phyloP scores from a whole-genome alignment of 2,797 vertebrate species.

The Setipinna tenuifilis region DNA sequence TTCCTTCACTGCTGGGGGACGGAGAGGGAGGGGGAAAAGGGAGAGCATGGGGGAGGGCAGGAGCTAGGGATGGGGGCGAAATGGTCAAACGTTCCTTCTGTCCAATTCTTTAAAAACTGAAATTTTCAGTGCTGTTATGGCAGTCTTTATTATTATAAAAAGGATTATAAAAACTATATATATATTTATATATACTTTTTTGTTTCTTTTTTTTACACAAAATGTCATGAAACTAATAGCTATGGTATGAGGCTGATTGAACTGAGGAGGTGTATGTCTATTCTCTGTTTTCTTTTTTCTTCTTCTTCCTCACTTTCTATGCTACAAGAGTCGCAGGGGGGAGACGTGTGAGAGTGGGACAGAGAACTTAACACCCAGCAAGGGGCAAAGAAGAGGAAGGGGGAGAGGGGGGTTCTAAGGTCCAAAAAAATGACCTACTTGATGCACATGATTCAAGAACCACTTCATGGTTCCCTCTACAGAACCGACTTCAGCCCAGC shows the following conservation, averaged over 20 bases:
- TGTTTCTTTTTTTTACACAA: constrained; percentile 81
- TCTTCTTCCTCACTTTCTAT: constrained; percentile 60
- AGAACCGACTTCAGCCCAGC: constrained; percentile 79
- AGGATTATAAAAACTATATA: constrained; percentile 98
- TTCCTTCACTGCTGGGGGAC: not conserved
- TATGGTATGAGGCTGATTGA: constrained; percentile 72
- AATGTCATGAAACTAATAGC: constrained; percentile 83
- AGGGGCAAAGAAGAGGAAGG: no score
- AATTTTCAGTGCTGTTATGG: constrained; percentile 81
- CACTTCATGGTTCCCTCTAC: constrained; percentile 80
- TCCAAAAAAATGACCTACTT: constrained; percentile 61
- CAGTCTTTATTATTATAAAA: constrained; percentile 91
- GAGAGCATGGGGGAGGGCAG: not conserved
- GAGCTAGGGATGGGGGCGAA: constrained; percentile 70
- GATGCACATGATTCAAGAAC: constrained; percentile 71
- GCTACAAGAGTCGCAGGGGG: constrained; percentile 81
- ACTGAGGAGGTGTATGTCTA: constrained; percentile 72
- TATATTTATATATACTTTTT: constrained; percentile 56
- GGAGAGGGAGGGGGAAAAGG: not conserved
- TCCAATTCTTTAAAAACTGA: constrained; percentile 68
- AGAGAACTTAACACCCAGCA: constrained; percentile 58
- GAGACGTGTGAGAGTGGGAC: constrained; percentile 70
- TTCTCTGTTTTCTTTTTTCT: constrained; percentile 72
- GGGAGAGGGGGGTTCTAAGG: constrained; percentile 33
- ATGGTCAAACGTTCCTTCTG: constrained; percentile 74